Evolutionary conservation across 2,797 vertebrate species (phyloP), one percentile per base, ranked within the genome.

Genomic region (Helicolenus hilgendorfi): DNA sequence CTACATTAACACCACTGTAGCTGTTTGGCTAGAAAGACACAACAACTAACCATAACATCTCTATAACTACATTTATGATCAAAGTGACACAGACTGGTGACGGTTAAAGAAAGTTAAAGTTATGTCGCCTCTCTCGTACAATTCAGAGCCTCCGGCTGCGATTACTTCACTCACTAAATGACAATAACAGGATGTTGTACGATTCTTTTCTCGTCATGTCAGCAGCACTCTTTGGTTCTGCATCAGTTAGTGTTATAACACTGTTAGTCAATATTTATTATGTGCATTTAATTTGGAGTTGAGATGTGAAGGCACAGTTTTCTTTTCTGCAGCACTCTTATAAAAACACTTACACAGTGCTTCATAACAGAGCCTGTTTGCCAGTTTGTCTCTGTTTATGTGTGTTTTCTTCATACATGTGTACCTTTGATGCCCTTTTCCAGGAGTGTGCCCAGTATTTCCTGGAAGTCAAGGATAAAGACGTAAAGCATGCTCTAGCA

Each of bases 391-490:
- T 22, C 20, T 11, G 53, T 55, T 49, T 22, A 55, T 11, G n/a
- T 38, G 18, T 29, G 14, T 65, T 3, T 58, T 76, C 20, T 60
- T 83, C 15, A 89, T 41, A 33, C 72, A 6, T 72, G 33, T 29
- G 18, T 78, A 27, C 26, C 15, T 70, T 85, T 69, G 70, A 0
- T 84, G 3, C 72, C 10, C 36, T 68, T 84, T 84, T 84, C 41
- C 84, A 99, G 99, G 99, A 99, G 97, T 99, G 99, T 96, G 99
- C 99, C 81, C 99, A 99, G 76, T 99, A 99, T 97, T 99, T 99
- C 96, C 97, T 99, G 94, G 99, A 99, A 97, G 99, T 99, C 81
- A 99, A 99, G 97, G 99, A 99, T 96, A 99, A 99, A 95, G 99
- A 99, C 94, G 98, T 99, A 94, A 99, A 99, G 89, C 99, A 99